Conservation (phyloP, 2,113 vertebrate species). For the Speoplatyrhinus poulsoni region DNA sequence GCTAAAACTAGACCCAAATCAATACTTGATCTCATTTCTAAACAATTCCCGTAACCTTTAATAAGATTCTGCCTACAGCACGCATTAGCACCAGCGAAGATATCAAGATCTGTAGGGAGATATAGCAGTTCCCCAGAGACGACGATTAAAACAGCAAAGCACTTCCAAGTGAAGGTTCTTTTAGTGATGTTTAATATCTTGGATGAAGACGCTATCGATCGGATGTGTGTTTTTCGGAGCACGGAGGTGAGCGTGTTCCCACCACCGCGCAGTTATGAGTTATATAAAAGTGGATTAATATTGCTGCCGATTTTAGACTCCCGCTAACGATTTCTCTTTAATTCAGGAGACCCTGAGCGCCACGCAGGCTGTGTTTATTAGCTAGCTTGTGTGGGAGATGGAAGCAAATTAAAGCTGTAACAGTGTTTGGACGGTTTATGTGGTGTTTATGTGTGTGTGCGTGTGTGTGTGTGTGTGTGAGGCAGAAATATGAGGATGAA, state of each 20-base stretch:
- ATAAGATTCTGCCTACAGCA: constrained; percentile 35
- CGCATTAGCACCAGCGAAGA: constrained; percentile 40
- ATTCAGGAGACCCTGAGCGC: constrained; percentile 28
- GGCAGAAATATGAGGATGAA: neutral
- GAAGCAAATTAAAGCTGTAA: too few relatives aligned
- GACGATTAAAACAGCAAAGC: constrained; percentile 34
- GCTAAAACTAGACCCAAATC: constrained; percentile 7
- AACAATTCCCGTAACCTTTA: constrained; percentile 39
- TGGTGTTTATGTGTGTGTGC: neutral
- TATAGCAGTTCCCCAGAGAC: constrained; percentile 17
- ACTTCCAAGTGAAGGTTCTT: constrained; percentile 37
- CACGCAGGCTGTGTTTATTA: constrained; percentile 9
- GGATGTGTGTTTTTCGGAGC: constrained; percentile 28
- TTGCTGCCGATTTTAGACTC: constrained; percentile 35
- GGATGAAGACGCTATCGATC: constrained; percentile 62
- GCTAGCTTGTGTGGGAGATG: neutral
- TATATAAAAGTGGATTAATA: constrained; percentile 59
- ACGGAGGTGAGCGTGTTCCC: constrained; percentile 64
- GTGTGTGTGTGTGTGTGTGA: neutral
- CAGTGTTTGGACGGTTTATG: neutral
- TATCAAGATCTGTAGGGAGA: constrained; percentile 37
- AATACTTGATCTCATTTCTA: constrained; percentile 29
- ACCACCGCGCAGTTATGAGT: constrained; percentile 40
- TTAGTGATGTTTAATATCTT: constrained; percentile 59
- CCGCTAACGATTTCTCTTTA: constrained; percentile 44